Conservation (phyloP, 2,888 invertebrate species). For the Brachypterus glaber region DNA sequence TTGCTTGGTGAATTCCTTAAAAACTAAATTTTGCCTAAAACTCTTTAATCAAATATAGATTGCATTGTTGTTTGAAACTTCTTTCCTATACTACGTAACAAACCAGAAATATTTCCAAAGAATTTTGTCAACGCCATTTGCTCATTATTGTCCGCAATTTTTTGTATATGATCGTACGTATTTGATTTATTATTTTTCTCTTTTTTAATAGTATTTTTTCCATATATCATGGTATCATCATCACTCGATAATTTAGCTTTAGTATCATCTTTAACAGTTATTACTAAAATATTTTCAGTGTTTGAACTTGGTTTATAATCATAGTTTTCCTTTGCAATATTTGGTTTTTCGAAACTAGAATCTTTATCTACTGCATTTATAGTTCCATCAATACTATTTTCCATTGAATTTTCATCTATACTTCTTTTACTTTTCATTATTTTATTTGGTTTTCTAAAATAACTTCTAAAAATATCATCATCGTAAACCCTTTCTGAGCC, state of each 20-base stretch:
- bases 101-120: conserved; percentile 12
- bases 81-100: conserved; percentile 10
- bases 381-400: conserved; percentile 4
- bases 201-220: neutral
- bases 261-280: conserved; percentile 6
- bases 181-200: no score
- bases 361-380: conserved; percentile 6
- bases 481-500: no score
- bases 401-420: conserved; percentile 20
- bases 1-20: no score
- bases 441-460: no score
- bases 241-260: conserved; percentile 6
- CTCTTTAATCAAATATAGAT: no score
- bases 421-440: conserved; percentile 18
- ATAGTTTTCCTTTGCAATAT: no score
- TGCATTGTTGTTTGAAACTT: conserved; percentile 7
- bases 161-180: conserved; percentile 10
- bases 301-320: no score
- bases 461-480: no score
- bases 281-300: no score
- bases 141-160: conserved; percentile 11
- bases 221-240: conserved; percentile 5
- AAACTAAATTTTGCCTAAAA: no score
- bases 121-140: conserved; percentile 7
- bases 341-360: conserved; percentile 1